phyloP scores from a whole-genome alignment of 2,888 invertebrate genomes.

The Seladonia tumulorum region DNA sequence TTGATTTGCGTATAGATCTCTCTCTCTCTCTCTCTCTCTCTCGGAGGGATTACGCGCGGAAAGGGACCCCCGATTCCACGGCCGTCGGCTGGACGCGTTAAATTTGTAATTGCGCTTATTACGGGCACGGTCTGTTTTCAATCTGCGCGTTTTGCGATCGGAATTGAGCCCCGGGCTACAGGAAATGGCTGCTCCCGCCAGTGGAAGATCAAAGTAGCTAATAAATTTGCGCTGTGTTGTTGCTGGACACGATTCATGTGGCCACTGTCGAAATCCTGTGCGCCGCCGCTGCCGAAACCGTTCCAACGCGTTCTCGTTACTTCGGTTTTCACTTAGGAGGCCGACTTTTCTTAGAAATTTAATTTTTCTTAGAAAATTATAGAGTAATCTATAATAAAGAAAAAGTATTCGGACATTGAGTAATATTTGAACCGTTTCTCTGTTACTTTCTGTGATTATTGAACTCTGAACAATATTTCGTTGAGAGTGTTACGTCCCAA shows the following conservation, averaged over 20 bases:
- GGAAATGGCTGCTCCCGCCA: background rate
- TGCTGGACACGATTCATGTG: background rate
- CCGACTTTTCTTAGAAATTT: background rate
- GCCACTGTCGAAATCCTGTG: background rate
- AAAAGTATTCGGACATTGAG: too few relatives aligned
- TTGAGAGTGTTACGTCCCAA: too few relatives aligned
- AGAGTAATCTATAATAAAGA: too few relatives aligned
- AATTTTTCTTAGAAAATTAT: background rate
- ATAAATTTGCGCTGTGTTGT: background rate
- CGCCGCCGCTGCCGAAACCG: background rate
- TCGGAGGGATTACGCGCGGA: conserved; percentile 27
- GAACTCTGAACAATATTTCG: too few relatives aligned
- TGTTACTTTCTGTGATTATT: too few relatives aligned
- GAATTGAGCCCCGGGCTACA: conserved; percentile 3
- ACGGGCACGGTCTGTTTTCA: conserved; percentile 36
- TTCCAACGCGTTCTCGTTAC: background rate
- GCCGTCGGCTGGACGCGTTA: conserved; percentile 59
- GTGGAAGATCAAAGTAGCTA: conserved; percentile 1
- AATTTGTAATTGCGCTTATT: conserved; percentile 73
- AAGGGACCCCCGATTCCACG: conserved; percentile 11
- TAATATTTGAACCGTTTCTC: too few relatives aligned
- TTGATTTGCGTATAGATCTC: conserved; percentile 70
- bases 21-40: conserved; percentile 6
- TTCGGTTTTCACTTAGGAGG: background rate
- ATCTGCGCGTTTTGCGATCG: conserved; percentile 21